phyloP scores from a whole-genome alignment of 2,888 invertebrate species.

The Pyrrhosoma nymphula region DNA sequence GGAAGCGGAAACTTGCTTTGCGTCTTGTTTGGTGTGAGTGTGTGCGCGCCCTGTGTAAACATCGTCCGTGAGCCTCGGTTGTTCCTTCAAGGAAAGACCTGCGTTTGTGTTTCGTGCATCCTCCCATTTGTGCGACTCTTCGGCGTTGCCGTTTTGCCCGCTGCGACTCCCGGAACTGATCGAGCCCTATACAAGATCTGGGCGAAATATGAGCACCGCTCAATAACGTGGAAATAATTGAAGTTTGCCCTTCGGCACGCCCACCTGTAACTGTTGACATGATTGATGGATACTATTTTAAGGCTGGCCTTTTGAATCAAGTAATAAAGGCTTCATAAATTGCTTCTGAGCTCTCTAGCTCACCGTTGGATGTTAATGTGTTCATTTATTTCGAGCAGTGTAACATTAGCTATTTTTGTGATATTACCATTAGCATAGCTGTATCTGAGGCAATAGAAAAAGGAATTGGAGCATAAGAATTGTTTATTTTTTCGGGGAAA shows the following conservation, averaged over 20 bases:
- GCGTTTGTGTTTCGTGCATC: neutral
- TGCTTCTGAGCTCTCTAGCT: no score
- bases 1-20: conserved; percentile 61
- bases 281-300: neutral
- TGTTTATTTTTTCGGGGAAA: no score
- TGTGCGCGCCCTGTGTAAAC: conserved; percentile 24
- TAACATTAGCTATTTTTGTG: no score
- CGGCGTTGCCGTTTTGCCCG: neutral
- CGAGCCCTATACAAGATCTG: no score
- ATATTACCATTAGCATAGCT: no score
- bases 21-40: conserved; percentile 28
- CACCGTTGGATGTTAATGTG: no score
- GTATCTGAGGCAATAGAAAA: no score
- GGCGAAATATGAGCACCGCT: neutral
- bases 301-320: neutral
- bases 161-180: no score
- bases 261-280: neutral
- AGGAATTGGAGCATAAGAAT: no score
- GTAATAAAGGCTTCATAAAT: no score
- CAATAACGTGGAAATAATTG: neutral
- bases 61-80: neutral
- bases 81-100: neutral
- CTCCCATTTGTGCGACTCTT: neutral
- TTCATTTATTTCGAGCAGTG: no score
- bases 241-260: neutral